A percentile compares a stretch with the other conserved stretches of the same genome.
phyloP scores from a whole-genome alignment of 1,140 invertebrate species.

The Bombus turneri region DNA sequence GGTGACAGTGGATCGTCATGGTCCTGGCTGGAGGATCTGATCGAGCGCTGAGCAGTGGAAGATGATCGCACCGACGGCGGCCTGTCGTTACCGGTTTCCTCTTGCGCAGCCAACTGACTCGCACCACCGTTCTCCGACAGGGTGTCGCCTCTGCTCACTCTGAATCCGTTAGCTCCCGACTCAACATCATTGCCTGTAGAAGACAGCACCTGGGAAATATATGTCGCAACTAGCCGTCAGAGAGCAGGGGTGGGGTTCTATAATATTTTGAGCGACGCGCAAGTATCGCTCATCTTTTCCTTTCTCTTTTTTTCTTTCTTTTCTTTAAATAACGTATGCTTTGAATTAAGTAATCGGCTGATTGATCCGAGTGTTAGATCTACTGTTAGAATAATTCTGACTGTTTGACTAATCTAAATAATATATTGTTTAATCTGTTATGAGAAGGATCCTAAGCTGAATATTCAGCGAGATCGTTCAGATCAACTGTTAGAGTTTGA shows the following conservation, averaged over 20 bases:
- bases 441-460: too few relatives aligned
- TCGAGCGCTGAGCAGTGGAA: slow-evolving; percentile 80
- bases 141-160: slow-evolving; percentile 81
- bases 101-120: slow-evolving; percentile 47
- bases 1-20: slow-evolving; percentile 80
- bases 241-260: slow-evolving; percentile 82
- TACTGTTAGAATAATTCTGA: neutral
- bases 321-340: neutral
- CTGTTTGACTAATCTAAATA: neutral
- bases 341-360: neutral
- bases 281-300: slow-evolving; percentile 59
- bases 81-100: slow-evolving; percentile 76
- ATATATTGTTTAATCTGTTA: too few relatives aligned
- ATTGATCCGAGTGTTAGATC: neutral
- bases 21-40: slow-evolving; percentile 78
- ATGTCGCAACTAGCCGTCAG: slow-evolving; percentile 83
- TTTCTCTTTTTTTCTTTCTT: neutral
- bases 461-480: neutral
- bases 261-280: slow-evolving; percentile 78
- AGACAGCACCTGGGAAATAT: slow-evolving; percentile 85
- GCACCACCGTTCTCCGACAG: slow-evolving; percentile 77
- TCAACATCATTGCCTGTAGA: slow-evolving; percentile 84
- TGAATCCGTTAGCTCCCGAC: slow-evolving; percentile 83
- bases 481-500: neutral
- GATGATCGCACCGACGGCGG: slow-evolving; percentile 83